phyloP scores from a whole-genome alignment of 1,140 invertebrate genomes.

The Brachionus rotundiformis region DNA sequence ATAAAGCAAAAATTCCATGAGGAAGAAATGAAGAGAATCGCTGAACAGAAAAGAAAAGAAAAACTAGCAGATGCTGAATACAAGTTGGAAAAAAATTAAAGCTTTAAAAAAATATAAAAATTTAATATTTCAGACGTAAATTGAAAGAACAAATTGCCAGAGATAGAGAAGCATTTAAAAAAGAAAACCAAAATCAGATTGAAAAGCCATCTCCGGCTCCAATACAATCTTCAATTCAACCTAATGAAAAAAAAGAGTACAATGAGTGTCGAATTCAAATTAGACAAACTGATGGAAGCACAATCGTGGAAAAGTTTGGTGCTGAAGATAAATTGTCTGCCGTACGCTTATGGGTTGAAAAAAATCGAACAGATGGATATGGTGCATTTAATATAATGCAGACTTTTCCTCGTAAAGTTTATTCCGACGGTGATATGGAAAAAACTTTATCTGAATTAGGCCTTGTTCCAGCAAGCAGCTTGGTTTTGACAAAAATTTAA shows the following conservation, averaged over 20 bases:
- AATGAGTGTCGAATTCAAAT: conserved; percentile 49
- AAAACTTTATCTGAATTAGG: conserved; percentile 40
- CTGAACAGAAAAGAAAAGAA: conserved; percentile 34
- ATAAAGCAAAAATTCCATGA: conserved; percentile 51
- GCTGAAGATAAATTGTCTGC: not conserved
- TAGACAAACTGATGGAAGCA: conserved; percentile 29
- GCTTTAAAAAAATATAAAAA: not conserved
- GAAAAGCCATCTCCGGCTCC: not conserved
- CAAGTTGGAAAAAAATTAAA: too few relatives aligned
- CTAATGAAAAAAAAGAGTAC: conserved; percentile 22
- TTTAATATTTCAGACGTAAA: conserved; percentile 17
- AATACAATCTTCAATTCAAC: not conserved
- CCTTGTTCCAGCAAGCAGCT: conserved; percentile 37
- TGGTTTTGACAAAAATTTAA: conserved; percentile 23
- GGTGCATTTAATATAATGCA: conserved; percentile 48
- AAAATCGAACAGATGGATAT: conserved; percentile 23
- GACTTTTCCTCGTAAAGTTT: conserved; percentile 45
- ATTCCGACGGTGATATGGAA: conserved; percentile 24
- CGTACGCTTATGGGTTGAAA: conserved; percentile 46
- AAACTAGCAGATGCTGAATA: conserved; percentile 47
- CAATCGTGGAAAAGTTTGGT: conserved; percentile 11
- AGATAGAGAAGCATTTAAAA: conserved; percentile 49
- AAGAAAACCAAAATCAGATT: not conserved
- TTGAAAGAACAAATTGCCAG: conserved; percentile 41
- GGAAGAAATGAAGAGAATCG: conserved; percentile 47